phyloP scores from a whole-genome alignment of 2,888 invertebrate species.

The Acrocyrtus sp. region DNA sequence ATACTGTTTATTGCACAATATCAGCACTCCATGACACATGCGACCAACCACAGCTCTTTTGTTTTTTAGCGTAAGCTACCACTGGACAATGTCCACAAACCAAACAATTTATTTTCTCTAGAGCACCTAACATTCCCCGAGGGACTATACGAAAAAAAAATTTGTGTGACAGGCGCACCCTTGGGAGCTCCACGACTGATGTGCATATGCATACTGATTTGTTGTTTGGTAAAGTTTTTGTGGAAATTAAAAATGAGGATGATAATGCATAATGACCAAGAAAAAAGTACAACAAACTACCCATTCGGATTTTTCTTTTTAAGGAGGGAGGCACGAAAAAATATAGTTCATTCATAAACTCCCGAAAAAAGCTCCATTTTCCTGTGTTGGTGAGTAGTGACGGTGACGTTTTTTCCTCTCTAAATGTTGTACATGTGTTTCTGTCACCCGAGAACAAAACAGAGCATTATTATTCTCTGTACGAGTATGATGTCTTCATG shows the following conservation, averaged over 20 bases:
- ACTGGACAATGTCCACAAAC: constrained; percentile 15
- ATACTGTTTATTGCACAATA: not conserved
- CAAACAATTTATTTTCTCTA: not conserved
- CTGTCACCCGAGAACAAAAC: constrained; percentile 49
- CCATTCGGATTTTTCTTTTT: too few relatives aligned
- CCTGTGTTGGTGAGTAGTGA: constrained; percentile 13
- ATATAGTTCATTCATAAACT: constrained; percentile 37
- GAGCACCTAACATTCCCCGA: constrained; percentile 31
- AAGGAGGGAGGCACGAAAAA: constrained; percentile 25
- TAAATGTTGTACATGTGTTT: constrained; percentile 45
- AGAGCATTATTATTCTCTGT: constrained; percentile 39
- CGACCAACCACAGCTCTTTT: constrained; percentile 13
- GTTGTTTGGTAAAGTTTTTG: constrained; percentile 14
- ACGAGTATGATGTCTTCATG: constrained; percentile 26
- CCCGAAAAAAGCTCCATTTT: constrained; percentile 33
- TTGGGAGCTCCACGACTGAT: constrained; percentile 20
- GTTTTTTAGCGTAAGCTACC: constrained; percentile 7
- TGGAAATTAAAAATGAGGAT: constrained; percentile 32
- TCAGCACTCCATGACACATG: not conserved
- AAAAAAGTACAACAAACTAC: too few relatives aligned
- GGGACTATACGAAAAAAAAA: constrained; percentile 23
- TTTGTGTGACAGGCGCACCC: constrained; percentile 31
- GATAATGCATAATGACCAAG: constrained; percentile 21
- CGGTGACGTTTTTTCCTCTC: too few relatives aligned
- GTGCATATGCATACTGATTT: constrained; percentile 4